Conservation (phyloP, 2,888 invertebrate genomes). For the Chloromyia formosa region DNA sequence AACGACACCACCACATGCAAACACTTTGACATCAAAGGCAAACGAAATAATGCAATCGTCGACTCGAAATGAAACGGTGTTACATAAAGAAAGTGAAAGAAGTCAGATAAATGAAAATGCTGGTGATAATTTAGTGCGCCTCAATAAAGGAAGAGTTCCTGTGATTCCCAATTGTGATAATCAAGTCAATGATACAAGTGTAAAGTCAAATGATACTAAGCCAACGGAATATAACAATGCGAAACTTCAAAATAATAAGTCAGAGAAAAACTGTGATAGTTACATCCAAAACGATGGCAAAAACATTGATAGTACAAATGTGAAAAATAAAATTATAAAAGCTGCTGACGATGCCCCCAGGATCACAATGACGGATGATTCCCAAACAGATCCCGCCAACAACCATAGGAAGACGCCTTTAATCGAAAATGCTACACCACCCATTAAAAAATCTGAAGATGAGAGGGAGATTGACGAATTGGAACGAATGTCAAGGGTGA, state of each 20-base stretch:
- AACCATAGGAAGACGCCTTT: conserved; percentile 66
- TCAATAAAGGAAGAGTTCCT: background rate
- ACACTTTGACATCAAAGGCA: conserved; percentile 7
- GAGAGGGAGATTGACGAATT: conserved; percentile 70
- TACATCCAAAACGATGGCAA: conserved; percentile 11
- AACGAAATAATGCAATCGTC: conserved; percentile 12
- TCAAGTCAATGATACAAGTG: conserved; percentile 23
- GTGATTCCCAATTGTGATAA: conserved; percentile 47
- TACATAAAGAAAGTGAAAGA: conserved; percentile 9
- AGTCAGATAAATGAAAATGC: conserved; percentile 2
- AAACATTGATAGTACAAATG: conserved; percentile 51
- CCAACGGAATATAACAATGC: background rate
- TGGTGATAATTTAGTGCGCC: background rate
- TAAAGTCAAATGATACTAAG: conserved; percentile 8
- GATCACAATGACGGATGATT: conserved; percentile 21
- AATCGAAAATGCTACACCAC: conserved; percentile 63
- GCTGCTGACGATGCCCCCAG: conserved; percentile 46
- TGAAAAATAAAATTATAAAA: conserved; percentile 49
- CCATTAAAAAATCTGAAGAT: conserved; percentile 59
- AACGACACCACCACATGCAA: conserved; percentile 59
- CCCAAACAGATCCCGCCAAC: conserved; percentile 61
- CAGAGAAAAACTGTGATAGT: conserved; percentile 51
- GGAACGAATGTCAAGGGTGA: conserved; percentile 68
- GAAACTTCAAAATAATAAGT: conserved; percentile 46
- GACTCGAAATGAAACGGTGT: background rate